Evolutionary conservation across 2,797 vertebrate genomes (phyloP), one percentile per base, ranked within the genome.

Genomic region (Hapalemur alaotrensis): DNA sequence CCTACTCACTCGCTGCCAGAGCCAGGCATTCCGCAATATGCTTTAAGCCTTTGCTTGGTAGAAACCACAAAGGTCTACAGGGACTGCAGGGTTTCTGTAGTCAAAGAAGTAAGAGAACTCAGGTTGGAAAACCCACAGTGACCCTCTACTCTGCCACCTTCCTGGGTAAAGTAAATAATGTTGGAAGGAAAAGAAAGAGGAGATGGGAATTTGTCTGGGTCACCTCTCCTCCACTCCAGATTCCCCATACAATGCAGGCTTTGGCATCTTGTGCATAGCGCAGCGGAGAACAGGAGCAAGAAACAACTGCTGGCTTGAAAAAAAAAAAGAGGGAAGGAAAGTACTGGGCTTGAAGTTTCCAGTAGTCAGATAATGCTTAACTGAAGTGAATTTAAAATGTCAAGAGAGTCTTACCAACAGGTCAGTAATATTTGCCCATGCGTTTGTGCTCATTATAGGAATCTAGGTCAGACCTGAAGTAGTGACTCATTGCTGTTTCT

Each of bases 381-480:
- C 28, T 85, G 61, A 76, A 84, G 81, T 48, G 41, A 91, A 85
- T 83, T 88, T 70, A 72, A 92, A 94, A 91, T 82, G 8, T 63
- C 85, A 90, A 87, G 52, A 90, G 43, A 35, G 12, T 90, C 79
- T 61, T 91, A 20, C 50, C 28, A 86, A 67, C 12, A 89, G n/a
- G n/a, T 73, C 61, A 46, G n/a, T 89, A 54, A 67, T 69, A 46
- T 91, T 65, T 94, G 5, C 32, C 81, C 41, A 18, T 67, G 54
- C 63, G 10, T 78, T 79, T 75, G 59, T 92, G 30, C 72, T 95
- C 82, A 48, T 93, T 89, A 59, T 89, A 38, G 65, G 54, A 86
- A 67, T 70, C 43, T 73, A 79, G 54, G 75, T 54, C 85, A 75
- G 22, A 75, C 72, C 43, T 84, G 48, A 81, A 86, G n/a, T 38